Base-by-base conservation (phyloP, 2,113 vertebrate species). In the Actenoides hombroni region DNA sequence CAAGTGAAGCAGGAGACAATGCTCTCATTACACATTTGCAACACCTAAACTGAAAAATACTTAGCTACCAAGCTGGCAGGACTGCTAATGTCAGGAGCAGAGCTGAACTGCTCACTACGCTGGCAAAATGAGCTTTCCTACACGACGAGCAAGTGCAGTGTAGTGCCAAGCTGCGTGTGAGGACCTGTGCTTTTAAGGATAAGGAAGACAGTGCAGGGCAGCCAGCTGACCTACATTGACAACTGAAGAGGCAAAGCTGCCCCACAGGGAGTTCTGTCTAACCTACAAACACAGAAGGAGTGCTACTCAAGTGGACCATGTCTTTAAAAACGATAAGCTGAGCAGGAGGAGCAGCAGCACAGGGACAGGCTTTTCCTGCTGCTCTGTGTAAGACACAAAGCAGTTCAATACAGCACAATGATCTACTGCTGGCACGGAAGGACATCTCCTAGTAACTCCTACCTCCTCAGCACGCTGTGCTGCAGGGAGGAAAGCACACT, bases 141-240 rank as follows among this genome's bases (percentile, higher is more conserved):
- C 42, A 40, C 56, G 79, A 64, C 25, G 64, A 64, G 57, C 11
- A 90, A 37, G 71, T 5, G 56, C 70, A 85, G 64, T 6, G 57
- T 24, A 51, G 57, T 71, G 70, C 88, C 92, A 90, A 92, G 83
- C 1, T 79, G 75, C 1, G 0, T 64, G 71, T 33, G 67, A 94
- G 31, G 49, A 68, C 37, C 63, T 83, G 59, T 2, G 33, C 59
- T 92, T 92, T 91, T 86, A 94, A 88, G 80, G 70, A 23, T 67
- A 33, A 82, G 57, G 29, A 88, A 16, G 8, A 60, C 7, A n/a
- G 46, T 64, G 63, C 83, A 51, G 0, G 1, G 49, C 94, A 95
- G 96, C 91, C 94, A 60, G 68, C 80, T 94, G 93, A 92, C 96
- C 94, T 95, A 96, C 93, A 95, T 96, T 90, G 76, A 68, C 76